Base-by-base conservation (phyloP, 2,797 vertebrate genomes). In the Lepilemur ruficaudatus region DNA sequence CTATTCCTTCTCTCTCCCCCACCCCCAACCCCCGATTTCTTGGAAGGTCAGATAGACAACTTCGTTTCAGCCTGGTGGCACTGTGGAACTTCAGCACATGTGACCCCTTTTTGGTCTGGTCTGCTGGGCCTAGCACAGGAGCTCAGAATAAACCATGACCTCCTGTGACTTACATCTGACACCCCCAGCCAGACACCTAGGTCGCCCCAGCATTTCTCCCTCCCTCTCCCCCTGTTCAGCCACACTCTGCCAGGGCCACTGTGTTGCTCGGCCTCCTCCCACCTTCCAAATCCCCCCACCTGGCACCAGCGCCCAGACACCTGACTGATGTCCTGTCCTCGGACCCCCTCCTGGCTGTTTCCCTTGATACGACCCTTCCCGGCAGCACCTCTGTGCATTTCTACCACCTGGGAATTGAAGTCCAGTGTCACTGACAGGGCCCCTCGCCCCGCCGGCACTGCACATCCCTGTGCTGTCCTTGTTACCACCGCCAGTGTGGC, bases 401-500 rank as follows among this genome's bases (percentile, higher is more conserved):
- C 13, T 18, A 10, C 67, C 30, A 25, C 5, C 12, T 5, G 10
- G 69, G 35, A 57, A 46, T 14, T 32, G 35, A 13, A 35, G 13
- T 15, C 50, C n/a, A 1, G 14, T 1, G 3, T 59, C 43, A 25
- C 22, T 13, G 23, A 1, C 9, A 1, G 18, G 32, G 38, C 1
- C 89, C 25, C 28, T 11, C 4, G 7, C 25, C 32, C 28, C 28
- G 23, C 38, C 2, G 0, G 35, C 35, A 46, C 50, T 5, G 23
- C 35, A 5, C 0, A 1, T 22, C 10, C 4, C 3, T 25, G 2
- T 9, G 30, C 38, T 69, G 23, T 50, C 41, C 35, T 52, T 63
- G 35, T 35, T 55, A 35, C 41, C 12, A 1, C 72, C 48, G 0
- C 25, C 80, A 55, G 12, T 17, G 4, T 8, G 18, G 30, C 65